Conservation (phyloP, 2,888 invertebrate species). For the Acleris emargana region DNA sequence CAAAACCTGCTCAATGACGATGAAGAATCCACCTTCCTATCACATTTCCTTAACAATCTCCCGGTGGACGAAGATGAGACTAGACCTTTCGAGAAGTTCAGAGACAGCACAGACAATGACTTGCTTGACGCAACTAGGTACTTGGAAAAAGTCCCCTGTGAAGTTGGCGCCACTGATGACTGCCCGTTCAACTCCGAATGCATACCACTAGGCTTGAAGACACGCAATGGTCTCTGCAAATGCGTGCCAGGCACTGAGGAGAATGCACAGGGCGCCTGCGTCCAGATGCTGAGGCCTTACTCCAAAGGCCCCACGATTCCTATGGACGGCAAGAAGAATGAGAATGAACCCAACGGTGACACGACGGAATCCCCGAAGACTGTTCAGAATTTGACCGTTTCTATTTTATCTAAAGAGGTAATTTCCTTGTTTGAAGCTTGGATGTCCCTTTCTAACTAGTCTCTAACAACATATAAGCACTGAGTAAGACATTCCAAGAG, state of each 20-base stretch:
- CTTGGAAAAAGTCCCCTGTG: constrained; percentile 83
- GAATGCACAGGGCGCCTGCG: constrained; percentile 66
- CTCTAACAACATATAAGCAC: too few relatives aligned
- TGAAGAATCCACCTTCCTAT: constrained; percentile 67
- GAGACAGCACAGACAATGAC: constrained; percentile 68
- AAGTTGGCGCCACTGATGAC: constrained; percentile 80
- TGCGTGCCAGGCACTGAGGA: constrained; percentile 86
- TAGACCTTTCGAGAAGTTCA: constrained; percentile 66
- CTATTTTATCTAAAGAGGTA: constrained; percentile 90
- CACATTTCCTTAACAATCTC: constrained; percentile 70
- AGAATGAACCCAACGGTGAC: constrained; percentile 58
- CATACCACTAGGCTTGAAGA: constrained; percentile 77
- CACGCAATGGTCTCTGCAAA: constrained; percentile 87
- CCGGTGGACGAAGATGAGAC: constrained; percentile 71
- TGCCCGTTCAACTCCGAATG: constrained; percentile 90
- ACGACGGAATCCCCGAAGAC: constrained; percentile 75
- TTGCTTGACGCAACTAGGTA: constrained; percentile 80
- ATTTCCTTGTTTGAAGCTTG: neutral
- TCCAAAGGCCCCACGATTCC: constrained; percentile 70
- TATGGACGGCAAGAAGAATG: constrained; percentile 65
- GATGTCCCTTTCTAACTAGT: too few relatives aligned
- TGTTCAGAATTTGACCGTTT: constrained; percentile 88
- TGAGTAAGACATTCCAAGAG: too few relatives aligned
- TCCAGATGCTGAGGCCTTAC: constrained; percentile 63
- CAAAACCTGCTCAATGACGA: constrained; percentile 65